Conservation (phyloP, 2,113 vertebrate genomes). For the Uria lomvia region DNA sequence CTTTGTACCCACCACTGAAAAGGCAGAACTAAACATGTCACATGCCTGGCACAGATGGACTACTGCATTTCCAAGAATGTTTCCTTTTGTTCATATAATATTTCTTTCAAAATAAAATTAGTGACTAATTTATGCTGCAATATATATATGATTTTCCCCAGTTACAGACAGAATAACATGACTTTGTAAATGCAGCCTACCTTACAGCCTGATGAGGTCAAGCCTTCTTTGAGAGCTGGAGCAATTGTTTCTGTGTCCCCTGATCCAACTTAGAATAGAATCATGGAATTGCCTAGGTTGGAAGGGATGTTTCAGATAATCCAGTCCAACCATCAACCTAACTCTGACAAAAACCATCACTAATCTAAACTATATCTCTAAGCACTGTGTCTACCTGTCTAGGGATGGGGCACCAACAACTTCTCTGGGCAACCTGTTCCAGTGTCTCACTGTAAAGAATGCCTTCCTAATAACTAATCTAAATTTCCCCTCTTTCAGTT, state of each 20-base stretch:
- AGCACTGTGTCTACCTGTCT: no score
- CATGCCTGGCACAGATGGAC: not conserved
- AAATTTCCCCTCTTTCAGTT: no score
- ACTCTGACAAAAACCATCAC: no score
- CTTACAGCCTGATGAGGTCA: not conserved
- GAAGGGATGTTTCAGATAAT: no score
- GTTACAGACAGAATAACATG: not conserved
- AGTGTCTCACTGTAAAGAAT: no score
- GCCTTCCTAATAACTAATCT: no score
- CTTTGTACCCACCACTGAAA: not conserved
- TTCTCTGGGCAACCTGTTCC: no score
- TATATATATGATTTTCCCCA: not conserved
- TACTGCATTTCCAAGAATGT: not conserved
- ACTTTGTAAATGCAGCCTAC: not conserved
- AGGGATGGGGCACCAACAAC: no score
- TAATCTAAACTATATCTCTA: no score
- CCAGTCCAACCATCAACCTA: no score
- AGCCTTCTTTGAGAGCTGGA: not conserved
- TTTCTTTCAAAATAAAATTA: not conserved
- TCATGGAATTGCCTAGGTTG: no score
- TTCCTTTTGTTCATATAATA: not conserved
- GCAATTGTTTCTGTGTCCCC: rapidly evolving
- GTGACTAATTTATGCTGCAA: not conserved
- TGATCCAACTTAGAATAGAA: not conserved
- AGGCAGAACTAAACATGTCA: not conserved